A percentile compares a stretch with the other conserved stretches of the same genome.
These are phyloP conservation scores for Gnathonemus longibarbis DNA, from an alignment of 2,113 vertebrate species.

Conservation along the genomic window DNA sequence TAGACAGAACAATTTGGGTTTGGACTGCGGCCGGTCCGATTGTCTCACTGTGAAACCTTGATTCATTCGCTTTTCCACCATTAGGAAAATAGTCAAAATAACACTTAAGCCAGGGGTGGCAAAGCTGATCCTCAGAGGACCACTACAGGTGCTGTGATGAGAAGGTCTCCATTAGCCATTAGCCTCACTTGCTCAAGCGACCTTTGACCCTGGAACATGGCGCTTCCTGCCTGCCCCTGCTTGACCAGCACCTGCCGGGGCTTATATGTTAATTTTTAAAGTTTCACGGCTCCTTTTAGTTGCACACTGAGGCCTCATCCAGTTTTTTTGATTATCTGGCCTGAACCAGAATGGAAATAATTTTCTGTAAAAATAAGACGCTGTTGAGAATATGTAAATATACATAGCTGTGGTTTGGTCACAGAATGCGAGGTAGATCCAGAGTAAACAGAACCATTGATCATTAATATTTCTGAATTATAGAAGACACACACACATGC, in stretches of 20 bases:
- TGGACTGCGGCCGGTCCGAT: not conserved
- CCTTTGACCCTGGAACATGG: not conserved
- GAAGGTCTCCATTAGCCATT: not conserved
- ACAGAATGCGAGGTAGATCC: not conserved
- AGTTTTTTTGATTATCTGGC: not conserved
- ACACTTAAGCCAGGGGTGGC: not conserved
- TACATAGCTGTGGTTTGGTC: not conserved
- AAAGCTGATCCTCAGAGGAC: not conserved
- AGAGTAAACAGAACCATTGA: not conserved
- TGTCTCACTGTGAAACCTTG: not conserved
- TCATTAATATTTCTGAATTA: not conserved
- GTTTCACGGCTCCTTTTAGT: not conserved
- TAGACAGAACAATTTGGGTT: not conserved
- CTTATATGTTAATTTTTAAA: not conserved
- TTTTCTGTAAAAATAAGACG: not conserved
- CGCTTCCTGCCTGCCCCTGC: not conserved
- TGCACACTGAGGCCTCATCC: not conserved
- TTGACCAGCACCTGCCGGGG: not conserved
- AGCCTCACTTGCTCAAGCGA: not conserved
- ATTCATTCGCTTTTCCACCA: not conserved
- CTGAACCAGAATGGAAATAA: not conserved
- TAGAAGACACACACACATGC: not conserved
- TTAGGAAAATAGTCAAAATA: not conserved
- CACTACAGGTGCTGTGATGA: not conserved
- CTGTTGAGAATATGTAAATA: not conserved